Evolutionary conservation across 2,888 invertebrate genomes (phyloP).

Genomic region (Leucophenga maculata): DNA sequence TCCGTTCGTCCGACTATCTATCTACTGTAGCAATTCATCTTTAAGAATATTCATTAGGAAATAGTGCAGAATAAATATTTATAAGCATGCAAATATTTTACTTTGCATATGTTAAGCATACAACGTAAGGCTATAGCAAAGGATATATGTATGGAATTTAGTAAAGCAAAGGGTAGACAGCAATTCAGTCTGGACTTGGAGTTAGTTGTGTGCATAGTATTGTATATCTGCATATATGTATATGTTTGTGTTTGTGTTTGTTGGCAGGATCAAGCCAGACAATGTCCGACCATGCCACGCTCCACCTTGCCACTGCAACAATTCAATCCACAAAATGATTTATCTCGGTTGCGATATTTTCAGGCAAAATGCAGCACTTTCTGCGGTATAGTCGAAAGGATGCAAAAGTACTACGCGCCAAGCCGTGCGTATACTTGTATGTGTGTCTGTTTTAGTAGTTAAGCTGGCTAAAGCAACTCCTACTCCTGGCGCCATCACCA

Average conservation of each 20-base stretch:
- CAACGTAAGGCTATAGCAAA: neutral
- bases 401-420: neutral
- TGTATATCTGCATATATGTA: neutral
- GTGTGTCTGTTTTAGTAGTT: conserved; percentile 40
- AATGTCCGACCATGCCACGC: conserved; percentile 4
- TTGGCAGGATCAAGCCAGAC: conserved; percentile 8
- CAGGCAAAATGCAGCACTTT: conserved; percentile 40
- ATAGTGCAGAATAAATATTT: conserved; percentile 59
- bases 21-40: conserved; percentile 53
- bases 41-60: conserved; percentile 64
- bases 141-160: neutral
- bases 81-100: conserved; percentile 71
- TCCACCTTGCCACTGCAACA: conserved; percentile 44
- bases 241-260: neutral
- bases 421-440: conserved; percentile 18
- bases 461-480: conserved; percentile 33
- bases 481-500: neutral
- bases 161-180: conserved; percentile 18
- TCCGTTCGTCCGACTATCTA: conserved; percentile 27
- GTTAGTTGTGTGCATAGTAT: neutral
- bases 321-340: conserved; percentile 67
- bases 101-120: conserved; percentile 68
- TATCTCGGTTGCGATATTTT: conserved; percentile 52
- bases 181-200: neutral
- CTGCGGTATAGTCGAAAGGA: conserved; percentile 35